These are phyloP conservation scores for Caenorhabditis auriculariae DNA, from an alignment of 2,888 invertebrate genomes.

Conservation along the genomic window DNA sequence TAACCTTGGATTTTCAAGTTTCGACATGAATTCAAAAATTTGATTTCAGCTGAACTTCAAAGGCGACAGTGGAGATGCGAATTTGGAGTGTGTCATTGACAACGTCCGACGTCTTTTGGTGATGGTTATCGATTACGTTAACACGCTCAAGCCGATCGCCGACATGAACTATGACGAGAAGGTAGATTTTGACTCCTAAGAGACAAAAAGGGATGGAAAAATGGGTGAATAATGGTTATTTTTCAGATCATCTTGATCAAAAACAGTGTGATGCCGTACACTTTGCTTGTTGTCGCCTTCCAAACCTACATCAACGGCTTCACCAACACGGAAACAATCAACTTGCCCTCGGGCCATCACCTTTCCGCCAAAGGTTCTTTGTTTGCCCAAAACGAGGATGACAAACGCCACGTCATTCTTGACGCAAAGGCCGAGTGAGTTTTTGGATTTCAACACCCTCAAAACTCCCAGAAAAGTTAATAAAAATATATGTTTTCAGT, in stretches of 20 bases:
- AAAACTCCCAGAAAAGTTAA: too few species aligned
- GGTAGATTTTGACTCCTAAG: slow-evolving; percentile 16
- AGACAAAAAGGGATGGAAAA: not conserved
- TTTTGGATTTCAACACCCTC: too few species aligned
- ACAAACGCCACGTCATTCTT: slow-evolving; percentile 11
- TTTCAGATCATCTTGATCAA: slow-evolving; percentile 48
- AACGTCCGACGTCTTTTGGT: slow-evolving; percentile 47
- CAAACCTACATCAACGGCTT: too few species aligned
- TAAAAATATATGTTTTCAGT: slow-evolving; percentile 25
- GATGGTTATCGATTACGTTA: slow-evolving; percentile 56
- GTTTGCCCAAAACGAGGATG: slow-evolving; percentile 3
- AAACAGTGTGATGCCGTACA: slow-evolving; percentile 36
- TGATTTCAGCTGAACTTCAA: slow-evolving; percentile 47
- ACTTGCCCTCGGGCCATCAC: slow-evolving; percentile 45
- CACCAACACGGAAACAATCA: slow-evolving; percentile 33
- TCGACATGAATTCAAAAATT: not conserved
- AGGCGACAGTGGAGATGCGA: slow-evolving; percentile 28
- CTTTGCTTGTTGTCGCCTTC: too few species aligned
- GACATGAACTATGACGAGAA: slow-evolving; percentile 53
- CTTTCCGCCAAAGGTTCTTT: slow-evolving; percentile 2
- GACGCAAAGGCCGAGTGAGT: slow-evolving; percentile 39
- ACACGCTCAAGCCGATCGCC: slow-evolving; percentile 60
- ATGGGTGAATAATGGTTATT: not conserved
- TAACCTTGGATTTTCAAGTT: not conserved
- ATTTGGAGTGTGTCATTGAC: slow-evolving; percentile 11